Percentiles rank a stretch among this genome's conserved stretches.
Conservation (phyloP, 2,797 vertebrate genomes). For the Enteromius argenteus region DNA sequence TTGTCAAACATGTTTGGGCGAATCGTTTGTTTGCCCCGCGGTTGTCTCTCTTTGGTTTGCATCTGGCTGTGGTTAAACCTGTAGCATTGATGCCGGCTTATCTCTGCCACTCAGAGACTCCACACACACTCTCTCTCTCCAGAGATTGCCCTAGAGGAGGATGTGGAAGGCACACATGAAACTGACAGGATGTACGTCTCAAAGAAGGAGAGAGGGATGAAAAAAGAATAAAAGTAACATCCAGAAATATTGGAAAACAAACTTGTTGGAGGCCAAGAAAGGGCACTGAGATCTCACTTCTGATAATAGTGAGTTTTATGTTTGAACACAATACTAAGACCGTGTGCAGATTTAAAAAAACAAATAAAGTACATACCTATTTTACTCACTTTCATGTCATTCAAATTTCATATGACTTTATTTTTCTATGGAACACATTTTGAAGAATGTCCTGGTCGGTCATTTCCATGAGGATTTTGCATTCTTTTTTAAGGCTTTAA, state of each 20-base stretch:
- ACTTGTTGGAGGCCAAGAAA: neutral
- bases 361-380: neutral
- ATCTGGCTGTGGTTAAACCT: conserved; percentile 52
- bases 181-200: conserved; percentile 43
- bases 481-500: neutral
- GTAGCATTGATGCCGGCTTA: conserved; percentile 60
- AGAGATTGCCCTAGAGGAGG: conserved; percentile 51
- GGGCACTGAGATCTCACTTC: neutral
- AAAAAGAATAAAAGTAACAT: conserved; percentile 45
- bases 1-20: conserved; percentile 44
- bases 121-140: conserved; percentile 31
- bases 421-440: neutral
- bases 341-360: neutral
- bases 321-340: neutral
- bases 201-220: conserved; percentile 21
- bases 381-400: neutral
- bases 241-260: conserved; percentile 43
- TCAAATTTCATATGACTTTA: neutral
- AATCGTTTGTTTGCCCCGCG: conserved; percentile 23
- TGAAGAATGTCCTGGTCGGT: neutral
- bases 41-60: conserved; percentile 30
- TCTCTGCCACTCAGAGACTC: conserved; percentile 59
- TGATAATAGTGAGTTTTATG: neutral
- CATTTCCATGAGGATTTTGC: neutral
- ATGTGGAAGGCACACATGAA: conserved; percentile 28